These are phyloP conservation scores for Cottus gobio DNA, from an alignment of 2,113 vertebrate species.

Conservation along the genomic window DNA sequence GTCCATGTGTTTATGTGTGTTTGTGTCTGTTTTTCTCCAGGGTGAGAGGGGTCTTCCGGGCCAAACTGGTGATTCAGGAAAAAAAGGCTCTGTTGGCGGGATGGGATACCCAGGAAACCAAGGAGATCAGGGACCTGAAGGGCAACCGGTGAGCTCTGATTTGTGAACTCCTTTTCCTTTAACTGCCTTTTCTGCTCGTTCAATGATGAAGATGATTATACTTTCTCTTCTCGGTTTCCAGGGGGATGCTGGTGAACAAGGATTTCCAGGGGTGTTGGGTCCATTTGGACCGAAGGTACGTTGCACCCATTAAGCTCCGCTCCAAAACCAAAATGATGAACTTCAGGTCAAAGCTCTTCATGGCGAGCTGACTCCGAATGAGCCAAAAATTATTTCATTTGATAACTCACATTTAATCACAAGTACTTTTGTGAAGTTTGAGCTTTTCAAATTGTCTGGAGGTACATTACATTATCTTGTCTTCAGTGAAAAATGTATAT, in stretches of 20 bases:
- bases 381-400: too few species aligned
- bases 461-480: slow-evolving; percentile 24
- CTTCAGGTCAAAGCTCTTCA: not conserved
- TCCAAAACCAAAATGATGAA: slow-evolving; percentile 1
- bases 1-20: not conserved
- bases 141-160: slow-evolving; percentile 88
- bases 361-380: not conserved
- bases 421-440: slow-evolving; percentile 30
- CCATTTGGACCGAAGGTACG: slow-evolving; percentile 95
- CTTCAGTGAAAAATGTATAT: slow-evolving; percentile 29
- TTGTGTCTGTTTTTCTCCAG: slow-evolving; percentile 72
- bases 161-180: not conserved
- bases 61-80: slow-evolving; percentile 88
- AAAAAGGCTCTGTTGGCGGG: slow-evolving; percentile 87
- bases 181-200: not conserved
- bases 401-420: slow-evolving; percentile 32
- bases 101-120: slow-evolving; percentile 88
- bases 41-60: slow-evolving; percentile 91
- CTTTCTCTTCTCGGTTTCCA: slow-evolving; percentile 59
- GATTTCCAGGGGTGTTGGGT: slow-evolving; percentile 90
- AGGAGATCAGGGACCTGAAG: slow-evolving; percentile 89
- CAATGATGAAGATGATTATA: not conserved
- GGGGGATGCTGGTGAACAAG: slow-evolving; percentile 90
- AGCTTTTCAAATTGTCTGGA: slow-evolving; percentile 12
- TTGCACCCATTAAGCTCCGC: not conserved